Conservation (phyloP, 2,113 vertebrate species). For the Salvelinus namaycush region DNA sequence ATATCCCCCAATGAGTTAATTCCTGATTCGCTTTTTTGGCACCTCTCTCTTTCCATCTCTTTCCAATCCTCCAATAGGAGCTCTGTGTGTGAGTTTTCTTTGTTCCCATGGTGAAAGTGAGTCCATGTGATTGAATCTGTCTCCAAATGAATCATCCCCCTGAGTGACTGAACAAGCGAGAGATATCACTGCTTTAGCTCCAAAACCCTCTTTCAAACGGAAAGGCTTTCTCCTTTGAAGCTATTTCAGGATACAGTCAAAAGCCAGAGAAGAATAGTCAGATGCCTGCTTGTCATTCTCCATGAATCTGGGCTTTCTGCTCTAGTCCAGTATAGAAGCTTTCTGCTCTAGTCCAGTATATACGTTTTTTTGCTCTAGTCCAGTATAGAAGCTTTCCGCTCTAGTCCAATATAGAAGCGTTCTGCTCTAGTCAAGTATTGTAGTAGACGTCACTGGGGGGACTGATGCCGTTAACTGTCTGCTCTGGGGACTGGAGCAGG, state of each 20-base stretch:
- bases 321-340: slow-evolving; percentile 32
- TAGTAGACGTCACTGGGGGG: background rate
- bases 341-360: slow-evolving; percentile 14
- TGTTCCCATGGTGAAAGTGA: slow-evolving; percentile 29
- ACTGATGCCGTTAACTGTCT: background rate
- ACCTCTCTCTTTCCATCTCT: slow-evolving; percentile 13
- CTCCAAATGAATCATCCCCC: slow-evolving; percentile 53
- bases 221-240: slow-evolving; percentile 60
- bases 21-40: slow-evolving; percentile 21
- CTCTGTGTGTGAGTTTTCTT: background rate
- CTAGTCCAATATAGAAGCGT: too few species aligned
- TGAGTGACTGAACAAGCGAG: slow-evolving; percentile 54
- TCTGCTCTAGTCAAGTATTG: too few species aligned
- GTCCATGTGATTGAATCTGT: slow-evolving; percentile 17
- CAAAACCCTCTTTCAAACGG: slow-evolving; percentile 53
- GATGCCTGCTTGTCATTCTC: slow-evolving; percentile 65
- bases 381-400: too few species aligned
- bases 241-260: slow-evolving; percentile 58
- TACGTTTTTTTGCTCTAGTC: background rate
- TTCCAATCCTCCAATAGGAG: background rate
- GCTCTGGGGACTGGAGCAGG: background rate
- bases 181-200: slow-evolving; percentile 31
- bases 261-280: slow-evolving; percentile 60
- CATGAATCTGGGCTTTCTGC: slow-evolving; percentile 26
- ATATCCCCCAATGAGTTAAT: slow-evolving; percentile 67